phyloP scores from a whole-genome alignment of 2,113 vertebrate species.

The Syngnathus typhle region DNA sequence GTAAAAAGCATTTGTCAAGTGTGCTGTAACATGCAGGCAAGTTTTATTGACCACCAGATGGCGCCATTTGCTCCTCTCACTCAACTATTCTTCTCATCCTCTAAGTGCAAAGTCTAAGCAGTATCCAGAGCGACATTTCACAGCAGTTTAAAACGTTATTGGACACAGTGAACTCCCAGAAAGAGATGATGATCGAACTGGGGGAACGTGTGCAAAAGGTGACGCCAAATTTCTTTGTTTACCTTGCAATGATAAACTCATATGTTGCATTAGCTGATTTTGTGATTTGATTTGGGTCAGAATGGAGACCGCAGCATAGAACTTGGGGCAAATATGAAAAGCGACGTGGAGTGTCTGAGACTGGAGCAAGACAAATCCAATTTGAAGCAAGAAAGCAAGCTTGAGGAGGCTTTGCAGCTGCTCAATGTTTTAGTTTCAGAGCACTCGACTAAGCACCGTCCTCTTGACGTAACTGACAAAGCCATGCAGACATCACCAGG shows the following conservation, averaged over 20 bases:
- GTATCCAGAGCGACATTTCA: conserved; percentile 50
- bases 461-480: conserved; percentile 40
- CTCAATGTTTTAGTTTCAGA: conserved; percentile 49
- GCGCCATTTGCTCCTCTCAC: conserved; percentile 25
- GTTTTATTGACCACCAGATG: conserved; percentile 37
- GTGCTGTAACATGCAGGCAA: neutral
- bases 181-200: conserved; percentile 47
- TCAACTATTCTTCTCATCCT: conserved; percentile 2
- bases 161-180: conserved; percentile 51
- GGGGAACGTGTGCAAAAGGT: conserved; percentile 62
- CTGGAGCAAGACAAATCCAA: conserved; percentile 48
- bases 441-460: conserved; percentile 19
- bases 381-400: conserved; percentile 33
- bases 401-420: conserved; percentile 58
- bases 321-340: conserved; percentile 49
- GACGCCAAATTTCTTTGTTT: conserved; percentile 14
- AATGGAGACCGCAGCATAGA: conserved; percentile 38
- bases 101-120: conserved; percentile 58
- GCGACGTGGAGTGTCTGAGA: conserved; percentile 52
- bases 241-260: neutral
- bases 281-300: conserved; percentile 40
- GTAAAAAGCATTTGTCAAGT: neutral
- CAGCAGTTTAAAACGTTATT: conserved; percentile 53
- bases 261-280: conserved; percentile 3
- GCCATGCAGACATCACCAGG: conserved; percentile 56